Percentiles rank a stretch among this genome's conserved stretches.
phyloP scores from a whole-genome alignment of 2,797 vertebrate genomes.

The Molossus alvarezi region DNA sequence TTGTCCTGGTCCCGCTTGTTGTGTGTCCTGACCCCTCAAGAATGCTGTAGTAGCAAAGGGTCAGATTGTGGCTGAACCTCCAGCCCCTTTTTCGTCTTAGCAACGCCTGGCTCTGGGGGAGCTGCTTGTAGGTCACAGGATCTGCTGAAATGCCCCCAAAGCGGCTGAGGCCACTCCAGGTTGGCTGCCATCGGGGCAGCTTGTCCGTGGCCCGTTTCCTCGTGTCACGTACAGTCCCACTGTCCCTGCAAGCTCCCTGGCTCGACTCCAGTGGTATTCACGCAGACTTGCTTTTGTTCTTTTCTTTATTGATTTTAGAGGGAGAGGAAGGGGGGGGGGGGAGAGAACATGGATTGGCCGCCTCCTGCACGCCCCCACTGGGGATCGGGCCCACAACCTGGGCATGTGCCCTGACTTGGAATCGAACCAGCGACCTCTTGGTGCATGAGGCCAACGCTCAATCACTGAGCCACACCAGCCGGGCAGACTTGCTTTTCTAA shows the following conservation, averaged over 20 bases:
- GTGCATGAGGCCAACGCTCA: too few species aligned
- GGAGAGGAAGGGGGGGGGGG: too few species aligned
- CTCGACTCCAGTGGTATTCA: not conserved
- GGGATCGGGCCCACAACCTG: too few species aligned
- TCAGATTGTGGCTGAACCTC: not conserved
- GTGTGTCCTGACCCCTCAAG: not conserved
- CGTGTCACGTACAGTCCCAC: too few species aligned
- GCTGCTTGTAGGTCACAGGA: not conserved
- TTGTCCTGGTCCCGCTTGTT: too few species aligned
- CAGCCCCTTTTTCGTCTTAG: not conserved
- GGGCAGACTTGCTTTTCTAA: not conserved
- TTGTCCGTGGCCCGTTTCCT: not conserved
- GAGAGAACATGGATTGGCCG: too few species aligned
- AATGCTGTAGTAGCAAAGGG: not conserved
- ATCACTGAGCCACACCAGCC: too few species aligned
- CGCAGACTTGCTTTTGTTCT: too few species aligned
- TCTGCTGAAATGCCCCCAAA: not conserved
- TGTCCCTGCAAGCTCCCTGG: not conserved
- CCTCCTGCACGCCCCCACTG: too few species aligned
- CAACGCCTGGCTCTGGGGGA: fast-evolving
- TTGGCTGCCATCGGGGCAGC: fast-evolving
- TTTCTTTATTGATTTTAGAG: too few species aligned
- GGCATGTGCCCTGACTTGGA: too few species aligned
- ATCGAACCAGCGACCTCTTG: too few species aligned
- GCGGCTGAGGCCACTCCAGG: fast-evolving